Percentiles rank a stretch among this genome's conserved stretches.
Conservation (phyloP, 1,140 invertebrate genomes). For the Formica selysi region DNA sequence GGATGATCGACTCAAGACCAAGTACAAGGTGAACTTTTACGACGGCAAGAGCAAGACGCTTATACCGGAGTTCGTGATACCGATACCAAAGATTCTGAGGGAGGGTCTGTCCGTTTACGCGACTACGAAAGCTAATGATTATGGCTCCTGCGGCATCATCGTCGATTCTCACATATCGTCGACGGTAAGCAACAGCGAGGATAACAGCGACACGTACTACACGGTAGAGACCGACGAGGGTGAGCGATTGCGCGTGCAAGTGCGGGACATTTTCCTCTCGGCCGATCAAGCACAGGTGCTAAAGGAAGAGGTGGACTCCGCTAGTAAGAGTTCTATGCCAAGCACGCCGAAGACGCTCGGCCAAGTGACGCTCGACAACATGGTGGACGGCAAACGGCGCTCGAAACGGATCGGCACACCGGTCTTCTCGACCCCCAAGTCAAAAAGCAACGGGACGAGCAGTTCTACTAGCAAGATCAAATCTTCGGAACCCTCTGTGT, state of each 20-base stretch:
- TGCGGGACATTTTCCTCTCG: conserved; percentile 80
- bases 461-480: conserved; percentile 13
- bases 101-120: conserved; percentile 82
- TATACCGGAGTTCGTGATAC: conserved; percentile 88
- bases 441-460: neutral
- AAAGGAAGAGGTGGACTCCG: conserved; percentile 70
- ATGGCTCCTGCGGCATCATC: conserved; percentile 80
- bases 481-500: conserved; percentile 67
- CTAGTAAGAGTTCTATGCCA: conserved; percentile 69
- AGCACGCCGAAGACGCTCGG: conserved; percentile 77
- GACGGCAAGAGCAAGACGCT: conserved; percentile 88
- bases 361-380: conserved; percentile 80
- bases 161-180: conserved; percentile 64
- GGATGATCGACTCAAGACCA: conserved; percentile 86
- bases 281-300: conserved; percentile 80
- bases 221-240: conserved; percentile 78
- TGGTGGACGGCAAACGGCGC: conserved; percentile 80
- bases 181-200: conserved; percentile 10
- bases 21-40: conserved; percentile 88
- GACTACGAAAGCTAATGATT: conserved; percentile 73
- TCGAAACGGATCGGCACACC: conserved; percentile 76
- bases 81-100: conserved; percentile 72
- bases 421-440: conserved; percentile 65
- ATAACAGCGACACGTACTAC: conserved; percentile 64
- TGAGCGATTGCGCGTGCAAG: conserved; percentile 75